These are phyloP conservation scores for Leucoma salicis DNA, from an alignment of 2,888 invertebrate species.

Conservation along the genomic window DNA sequence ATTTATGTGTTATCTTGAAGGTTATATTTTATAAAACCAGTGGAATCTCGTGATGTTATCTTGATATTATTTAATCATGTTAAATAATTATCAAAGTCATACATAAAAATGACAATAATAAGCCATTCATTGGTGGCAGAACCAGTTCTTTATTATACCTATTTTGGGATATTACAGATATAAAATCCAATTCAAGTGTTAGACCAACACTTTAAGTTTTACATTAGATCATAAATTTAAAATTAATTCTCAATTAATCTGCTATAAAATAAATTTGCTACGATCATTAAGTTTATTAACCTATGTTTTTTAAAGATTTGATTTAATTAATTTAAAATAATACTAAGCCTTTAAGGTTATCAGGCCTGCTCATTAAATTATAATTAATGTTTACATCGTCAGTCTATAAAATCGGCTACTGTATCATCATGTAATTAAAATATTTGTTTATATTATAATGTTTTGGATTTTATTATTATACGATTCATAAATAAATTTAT, in stretches of 20 bases:
- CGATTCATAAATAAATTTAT: no score
- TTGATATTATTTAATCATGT: background rate
- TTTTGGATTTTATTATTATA: background rate
- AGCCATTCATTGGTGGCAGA: conserved; percentile 11
- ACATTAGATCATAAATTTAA: conserved; percentile 28
- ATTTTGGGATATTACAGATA: conserved; percentile 17
- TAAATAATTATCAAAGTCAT: conserved; percentile 13
- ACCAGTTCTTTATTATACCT: conserved; percentile 22
- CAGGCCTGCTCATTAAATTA: conserved; percentile 26
- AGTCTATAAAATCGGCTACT: conserved; percentile 31
- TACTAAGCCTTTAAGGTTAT: conserved; percentile 29
- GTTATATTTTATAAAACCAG: no score
- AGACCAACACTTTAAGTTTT: conserved; percentile 24
- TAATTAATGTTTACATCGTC: conserved; percentile 18
- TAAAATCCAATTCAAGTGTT: conserved; percentile 13
- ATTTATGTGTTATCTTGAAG: no score
- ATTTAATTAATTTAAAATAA: conserved; percentile 30
- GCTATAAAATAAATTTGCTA: conserved; percentile 33
- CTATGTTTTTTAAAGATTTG: conserved; percentile 21
- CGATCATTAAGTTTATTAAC: conserved; percentile 30
- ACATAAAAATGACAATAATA: conserved; percentile 8
- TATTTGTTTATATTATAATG: conserved; percentile 3
- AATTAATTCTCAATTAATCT: conserved; percentile 35
- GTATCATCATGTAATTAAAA: conserved; percentile 15
- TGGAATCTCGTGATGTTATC: no score